Evolutionary conservation across 2,888 invertebrate genomes (phyloP), one percentile per base, ranked within the genome.

Genomic region (Melieria crassipennis): DNA sequence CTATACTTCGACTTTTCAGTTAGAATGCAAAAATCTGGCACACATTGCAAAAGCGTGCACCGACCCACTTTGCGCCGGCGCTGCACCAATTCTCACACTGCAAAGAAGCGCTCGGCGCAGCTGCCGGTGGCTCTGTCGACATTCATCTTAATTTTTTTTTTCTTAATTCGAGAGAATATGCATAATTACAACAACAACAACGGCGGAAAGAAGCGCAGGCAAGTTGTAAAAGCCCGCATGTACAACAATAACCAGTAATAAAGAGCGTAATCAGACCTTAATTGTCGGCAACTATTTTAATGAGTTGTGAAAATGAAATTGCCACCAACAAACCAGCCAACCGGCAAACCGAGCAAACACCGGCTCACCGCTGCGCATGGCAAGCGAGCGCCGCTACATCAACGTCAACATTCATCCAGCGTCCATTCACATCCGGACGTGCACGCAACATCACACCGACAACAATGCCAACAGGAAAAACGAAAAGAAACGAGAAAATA

Each of bases 251-350:
- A 58, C 48, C 55, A 64, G 60, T 70, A 69, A 48, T 47, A 7
- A 48, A 69, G 63, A 56, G 70, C 45, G 57, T 66, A 74, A 70
- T 70, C 72, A 71, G 62, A 73, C 50, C 63, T 46, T 74, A 74
- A 74, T 74, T 72, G 74, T 72, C 57, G 61, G 58, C 67, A 71
- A 67, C 62, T 50, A 66, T 67, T 63, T 63, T 74, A 74, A 72
- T 74, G 74, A 74, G 74, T 74, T 74, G 72, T 74, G 74, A 73
- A 75, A 73, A 71, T 71, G 69, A 71, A 72, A 70, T 69, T 66
- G 66, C 73, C 60, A 60, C 58, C 58, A 69, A 56, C 67, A 46
- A 64, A 63, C 66, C 66, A 67, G 30, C 30, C 30, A 30, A 30
- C 30, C 30, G 2, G 3, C 30, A 30, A 30, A 30, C 30, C 30